Percentiles rank a stretch among this genome's conserved stretches.
These are phyloP conservation scores for Drosophila neotestacea DNA, from an alignment of 2,888 invertebrate genomes.

Conservation along the genomic window DNA sequence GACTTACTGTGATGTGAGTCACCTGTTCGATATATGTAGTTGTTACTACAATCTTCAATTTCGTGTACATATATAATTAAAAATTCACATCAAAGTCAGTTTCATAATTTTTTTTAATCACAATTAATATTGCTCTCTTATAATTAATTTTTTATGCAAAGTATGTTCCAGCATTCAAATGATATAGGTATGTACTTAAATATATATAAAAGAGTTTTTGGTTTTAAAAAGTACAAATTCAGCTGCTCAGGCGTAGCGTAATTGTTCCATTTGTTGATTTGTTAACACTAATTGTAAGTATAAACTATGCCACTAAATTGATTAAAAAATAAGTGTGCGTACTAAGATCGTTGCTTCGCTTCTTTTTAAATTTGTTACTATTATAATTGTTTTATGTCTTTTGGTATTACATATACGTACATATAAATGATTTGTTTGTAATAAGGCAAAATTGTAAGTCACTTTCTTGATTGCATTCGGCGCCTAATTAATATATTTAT, in stretches of 20 bases:
- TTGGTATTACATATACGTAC: constrained; percentile 19
- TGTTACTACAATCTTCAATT: neutral
- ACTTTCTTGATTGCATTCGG: constrained; percentile 70
- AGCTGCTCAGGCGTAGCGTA: constrained; percentile 33
- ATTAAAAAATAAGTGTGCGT: constrained; percentile 49
- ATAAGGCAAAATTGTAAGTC: constrained; percentile 68
- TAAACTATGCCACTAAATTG: constrained; percentile 48
- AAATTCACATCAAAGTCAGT: constrained; percentile 11
- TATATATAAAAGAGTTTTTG: constrained; percentile 20
- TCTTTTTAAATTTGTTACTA: constrained; percentile 17
- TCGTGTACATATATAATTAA: neutral
- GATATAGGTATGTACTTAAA: constrained; percentile 22
- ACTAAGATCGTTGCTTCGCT: constrained; percentile 45
- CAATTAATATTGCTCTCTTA: constrained; percentile 73
- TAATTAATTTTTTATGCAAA: constrained; percentile 46
- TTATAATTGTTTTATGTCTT: constrained; percentile 12
- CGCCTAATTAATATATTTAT: constrained; percentile 47
- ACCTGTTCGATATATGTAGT: neutral
- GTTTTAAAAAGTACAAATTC: constrained; percentile 48
- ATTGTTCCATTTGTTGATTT: constrained; percentile 6
- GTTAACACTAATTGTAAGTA: constrained; percentile 29
- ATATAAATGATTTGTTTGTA: constrained; percentile 53
- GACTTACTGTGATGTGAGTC: neutral
- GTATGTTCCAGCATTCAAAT: constrained; percentile 40
- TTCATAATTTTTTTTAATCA: constrained; percentile 54